Percentiles rank a stretch among this genome's conserved stretches.
These are phyloP conservation scores for Accipiter cooperii DNA, from an alignment of 2,113 vertebrate genomes.

Conservation along the genomic window DNA sequence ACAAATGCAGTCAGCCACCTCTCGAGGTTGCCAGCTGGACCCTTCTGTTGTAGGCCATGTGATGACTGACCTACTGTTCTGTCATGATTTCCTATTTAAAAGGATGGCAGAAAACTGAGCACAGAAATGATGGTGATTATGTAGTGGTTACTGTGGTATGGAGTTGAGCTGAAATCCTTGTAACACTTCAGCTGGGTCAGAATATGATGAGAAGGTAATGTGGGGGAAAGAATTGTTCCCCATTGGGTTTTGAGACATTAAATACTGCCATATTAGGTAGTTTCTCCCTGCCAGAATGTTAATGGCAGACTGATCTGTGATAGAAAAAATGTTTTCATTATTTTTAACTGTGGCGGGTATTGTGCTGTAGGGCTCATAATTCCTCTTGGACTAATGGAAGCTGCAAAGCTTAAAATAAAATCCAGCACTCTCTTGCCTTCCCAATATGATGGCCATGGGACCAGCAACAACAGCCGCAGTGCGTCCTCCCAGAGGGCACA, in stretches of 20 bases:
- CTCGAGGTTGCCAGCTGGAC: background rate
- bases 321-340: background rate
- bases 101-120: background rate
- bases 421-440: constrained; percentile 74
- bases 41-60: background rate
- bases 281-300: background rate
- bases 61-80: background rate
- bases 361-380: background rate
- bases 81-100: background rate
- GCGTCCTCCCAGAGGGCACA: constrained; percentile 84
- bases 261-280: background rate
- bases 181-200: background rate
- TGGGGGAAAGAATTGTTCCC: background rate
- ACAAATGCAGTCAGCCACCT: background rate
- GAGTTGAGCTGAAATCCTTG: background rate
- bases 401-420: background rate
- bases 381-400: background rate
- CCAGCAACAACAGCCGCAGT: constrained; percentile 81
- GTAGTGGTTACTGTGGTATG: background rate
- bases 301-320: background rate
- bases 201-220: background rate
- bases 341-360: background rate
- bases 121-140: background rate
- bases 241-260: rapidly evolving
- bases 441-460: constrained; percentile 81